Evolutionary conservation across 2,888 invertebrate species (phyloP).

Genomic region (Arge pagana): DNA sequence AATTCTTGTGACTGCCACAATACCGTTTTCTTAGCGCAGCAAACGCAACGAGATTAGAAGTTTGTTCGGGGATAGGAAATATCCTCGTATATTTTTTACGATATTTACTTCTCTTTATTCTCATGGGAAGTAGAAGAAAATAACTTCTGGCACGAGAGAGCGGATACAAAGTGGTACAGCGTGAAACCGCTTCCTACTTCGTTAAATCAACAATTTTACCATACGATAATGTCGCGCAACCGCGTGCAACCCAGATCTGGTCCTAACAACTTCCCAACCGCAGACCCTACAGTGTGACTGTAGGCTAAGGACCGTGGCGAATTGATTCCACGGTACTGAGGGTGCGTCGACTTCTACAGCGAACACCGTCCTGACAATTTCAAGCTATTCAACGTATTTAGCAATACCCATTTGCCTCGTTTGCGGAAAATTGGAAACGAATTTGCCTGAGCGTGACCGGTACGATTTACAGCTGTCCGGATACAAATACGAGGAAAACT

Average conservation of each 20-base stretch:
- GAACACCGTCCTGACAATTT: slow-evolving; percentile 47
- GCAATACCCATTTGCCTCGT: slow-evolving; percentile 31
- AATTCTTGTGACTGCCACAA: too few relatives aligned
- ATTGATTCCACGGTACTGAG: slow-evolving; percentile 47
- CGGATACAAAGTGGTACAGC: slow-evolving; percentile 8
- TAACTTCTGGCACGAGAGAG: too few relatives aligned
- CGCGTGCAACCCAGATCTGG: slow-evolving; percentile 7
- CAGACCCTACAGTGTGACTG: slow-evolving; percentile 16
- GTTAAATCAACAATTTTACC: slow-evolving; percentile 20
- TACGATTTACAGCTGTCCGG: slow-evolving; percentile 1
- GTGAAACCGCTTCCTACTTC: slow-evolving; percentile 23
- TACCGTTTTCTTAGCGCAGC: too few relatives aligned
- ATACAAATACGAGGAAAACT: background rate
- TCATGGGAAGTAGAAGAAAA: too few relatives aligned
- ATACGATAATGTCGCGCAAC: slow-evolving; percentile 6
- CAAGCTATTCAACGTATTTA: slow-evolving; percentile 50
- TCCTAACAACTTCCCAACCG: slow-evolving; percentile 23
- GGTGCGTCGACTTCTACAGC: slow-evolving; percentile 38
- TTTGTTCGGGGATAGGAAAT: too few relatives aligned
- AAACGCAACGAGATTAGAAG: too few relatives aligned
- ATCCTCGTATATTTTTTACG: too few relatives aligned
- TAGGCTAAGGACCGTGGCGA: slow-evolving; percentile 43
- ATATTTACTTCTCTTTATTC: too few relatives aligned
- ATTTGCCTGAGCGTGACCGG: slow-evolving; percentile 14
- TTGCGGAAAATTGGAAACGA: slow-evolving; percentile 24